These are phyloP conservation scores for Rhadina sibilatrix DNA, from an alignment of 2,113 vertebrate species.

Conservation along the genomic window DNA sequence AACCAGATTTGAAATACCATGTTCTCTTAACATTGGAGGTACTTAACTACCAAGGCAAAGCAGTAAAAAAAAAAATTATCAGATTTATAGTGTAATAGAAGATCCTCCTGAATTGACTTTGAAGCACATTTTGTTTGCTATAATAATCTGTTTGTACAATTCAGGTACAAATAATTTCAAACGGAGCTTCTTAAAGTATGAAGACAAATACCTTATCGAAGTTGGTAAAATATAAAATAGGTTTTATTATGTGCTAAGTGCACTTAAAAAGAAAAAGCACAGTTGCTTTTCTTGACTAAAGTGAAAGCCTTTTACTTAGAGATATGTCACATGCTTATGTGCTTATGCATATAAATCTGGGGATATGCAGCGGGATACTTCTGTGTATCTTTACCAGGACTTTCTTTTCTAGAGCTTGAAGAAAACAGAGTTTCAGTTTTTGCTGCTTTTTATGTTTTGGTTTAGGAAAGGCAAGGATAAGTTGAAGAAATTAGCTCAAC, in stretches of 20 bases:
- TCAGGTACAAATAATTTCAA: background rate
- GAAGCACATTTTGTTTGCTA: background rate
- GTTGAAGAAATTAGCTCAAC: slow-evolving; percentile 57
- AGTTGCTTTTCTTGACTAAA: background rate
- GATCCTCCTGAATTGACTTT: background rate
- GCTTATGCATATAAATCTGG: background rate
- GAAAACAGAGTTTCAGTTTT: background rate
- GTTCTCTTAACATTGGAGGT: background rate
- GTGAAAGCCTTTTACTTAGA: background rate
- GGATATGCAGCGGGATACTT: background rate
- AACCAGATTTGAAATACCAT: background rate
- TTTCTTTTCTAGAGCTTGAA: background rate
- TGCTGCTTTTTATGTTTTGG: background rate
- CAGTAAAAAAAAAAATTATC: background rate
- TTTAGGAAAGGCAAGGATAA: slow-evolving; percentile 49
- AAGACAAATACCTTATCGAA: background rate
- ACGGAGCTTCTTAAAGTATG: background rate
- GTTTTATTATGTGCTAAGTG: background rate
- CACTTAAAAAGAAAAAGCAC: background rate
- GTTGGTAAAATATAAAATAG: background rate
- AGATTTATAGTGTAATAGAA: background rate
- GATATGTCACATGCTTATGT: background rate
- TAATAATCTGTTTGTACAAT: background rate
- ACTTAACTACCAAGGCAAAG: background rate
- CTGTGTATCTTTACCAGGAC: background rate